Evolutionary conservation across 2,797 vertebrate species (phyloP).

Genomic region (Valencia hispanica): DNA sequence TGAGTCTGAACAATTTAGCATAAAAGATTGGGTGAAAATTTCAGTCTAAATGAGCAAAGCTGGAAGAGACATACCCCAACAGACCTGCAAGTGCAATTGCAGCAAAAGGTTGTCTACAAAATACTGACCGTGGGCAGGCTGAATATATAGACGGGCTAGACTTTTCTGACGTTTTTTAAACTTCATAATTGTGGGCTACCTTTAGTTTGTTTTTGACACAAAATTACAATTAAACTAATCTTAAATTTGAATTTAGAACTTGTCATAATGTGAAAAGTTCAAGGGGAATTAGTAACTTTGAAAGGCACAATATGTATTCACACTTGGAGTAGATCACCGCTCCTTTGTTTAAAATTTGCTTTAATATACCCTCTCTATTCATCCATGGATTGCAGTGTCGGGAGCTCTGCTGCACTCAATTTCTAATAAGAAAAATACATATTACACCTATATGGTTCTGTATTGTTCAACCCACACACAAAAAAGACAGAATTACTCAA

Average conservation of each 20-base stretch:
- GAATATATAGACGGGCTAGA: neutral
- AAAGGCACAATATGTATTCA: neutral
- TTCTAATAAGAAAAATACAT: constrained; percentile 14
- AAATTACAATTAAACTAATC: neutral
- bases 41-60: neutral
- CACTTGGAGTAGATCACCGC: constrained; percentile 3
- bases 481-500: constrained; percentile 42
- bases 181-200: neutral
- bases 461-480: constrained; percentile 32
- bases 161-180: neutral
- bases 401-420: constrained; percentile 7
- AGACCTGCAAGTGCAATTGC: neutral
- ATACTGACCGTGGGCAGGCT: neutral
- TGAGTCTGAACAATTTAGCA: neutral
- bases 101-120: neutral
- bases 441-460: constrained; percentile 10
- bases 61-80: neutral
- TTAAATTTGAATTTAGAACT: neutral
- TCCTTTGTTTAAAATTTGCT: constrained; percentile 29
- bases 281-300: neutral
- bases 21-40: neutral
- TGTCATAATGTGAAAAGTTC: neutral
- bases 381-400: neutral
- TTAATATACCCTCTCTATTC: neutral
- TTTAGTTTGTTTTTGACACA: neutral